Percentiles rank a stretch among this genome's conserved stretches.
Evolutionary conservation across 92 coral and sea anemone genomes (phyloP).

Genomic region (Parazoanthus atlanticus): DNA sequence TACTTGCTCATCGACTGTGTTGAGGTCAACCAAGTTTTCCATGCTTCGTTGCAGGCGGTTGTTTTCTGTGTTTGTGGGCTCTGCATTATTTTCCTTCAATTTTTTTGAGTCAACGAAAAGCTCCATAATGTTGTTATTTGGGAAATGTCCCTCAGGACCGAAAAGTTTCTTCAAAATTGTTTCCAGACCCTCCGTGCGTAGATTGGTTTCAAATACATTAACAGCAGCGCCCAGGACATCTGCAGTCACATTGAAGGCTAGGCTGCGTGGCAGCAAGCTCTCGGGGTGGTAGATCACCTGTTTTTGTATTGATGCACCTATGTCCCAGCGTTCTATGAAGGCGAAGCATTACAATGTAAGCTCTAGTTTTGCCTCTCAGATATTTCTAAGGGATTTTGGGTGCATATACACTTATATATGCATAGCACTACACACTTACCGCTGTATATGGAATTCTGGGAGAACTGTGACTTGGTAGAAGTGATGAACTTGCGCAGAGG

Average conservation of each 20-base stretch:
- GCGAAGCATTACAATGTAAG: neutral
- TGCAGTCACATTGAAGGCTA: slow-evolving; percentile 62
- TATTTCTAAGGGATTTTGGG: too few species aligned
- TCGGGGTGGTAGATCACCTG: slow-evolving; percentile 69
- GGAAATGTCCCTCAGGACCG: slow-evolving; percentile 65
- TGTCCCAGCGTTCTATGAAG: slow-evolving; percentile 55
- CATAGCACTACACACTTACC: slow-evolving; percentile 33
- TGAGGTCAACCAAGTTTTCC: slow-evolving; percentile 47
- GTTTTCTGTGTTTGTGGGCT: neutral
- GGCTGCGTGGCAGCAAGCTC: slow-evolving; percentile 65
- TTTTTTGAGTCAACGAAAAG: slow-evolving; percentile 16
- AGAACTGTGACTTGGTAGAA: slow-evolving; percentile 60
- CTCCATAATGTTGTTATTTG: slow-evolving; percentile 50
- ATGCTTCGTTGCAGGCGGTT: slow-evolving; percentile 32
- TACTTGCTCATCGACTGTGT: slow-evolving; percentile 50
- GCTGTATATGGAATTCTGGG: slow-evolving; percentile 56
- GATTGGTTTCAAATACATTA: slow-evolving; percentile 62
- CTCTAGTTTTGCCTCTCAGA: too few species aligned
- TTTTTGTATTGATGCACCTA: slow-evolving; percentile 60
- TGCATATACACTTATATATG: neutral
- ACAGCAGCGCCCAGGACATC: slow-evolving; percentile 74
- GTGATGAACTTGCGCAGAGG: slow-evolving; percentile 63
- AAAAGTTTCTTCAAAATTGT: slow-evolving; percentile 64
- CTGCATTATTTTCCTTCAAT: slow-evolving; percentile 1
- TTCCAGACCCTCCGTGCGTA: slow-evolving; percentile 67